Evolutionary conservation across 2,888 invertebrate species (phyloP), one percentile per base, ranked within the genome.

Genomic region (Agonopterix arenella): DNA sequence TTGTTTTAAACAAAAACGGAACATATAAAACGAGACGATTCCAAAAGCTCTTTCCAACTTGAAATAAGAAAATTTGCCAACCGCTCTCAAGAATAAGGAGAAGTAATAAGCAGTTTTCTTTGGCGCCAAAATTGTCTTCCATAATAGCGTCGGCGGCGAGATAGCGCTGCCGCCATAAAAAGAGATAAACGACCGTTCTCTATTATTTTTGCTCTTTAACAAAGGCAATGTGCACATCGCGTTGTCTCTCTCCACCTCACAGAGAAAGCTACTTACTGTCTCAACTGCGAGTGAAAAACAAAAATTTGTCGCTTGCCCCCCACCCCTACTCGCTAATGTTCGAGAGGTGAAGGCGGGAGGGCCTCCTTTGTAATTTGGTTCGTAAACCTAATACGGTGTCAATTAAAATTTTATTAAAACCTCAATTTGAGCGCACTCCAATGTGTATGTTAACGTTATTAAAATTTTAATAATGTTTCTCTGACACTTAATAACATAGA

Each of bases 91-190:
- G 85, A 88, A 85, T 84, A 81, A 83, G 83, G 80, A 83, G 82
- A 80, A 81, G 85, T 86, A 86, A 88, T 89, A 88, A 89, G 86
- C 88, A 86, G 85, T 88, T 85, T 86, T 88, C 86, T 86, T 89
- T 88, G 83, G 84, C 86, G 86, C 86, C 85, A 85, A 88, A 89
- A 89, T 88, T 86, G 89, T 88, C 85, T 79, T 73, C 84, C 84
- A 88, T 88, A 84, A 89, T 86, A 85, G 84, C 88, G 80, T 73
- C 78, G 82, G 73, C 74, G 77, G 76, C 71, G 72, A 86, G 88
- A 89, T 89, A 89, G 85, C 84, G 82, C 66, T 69, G 73, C 73
- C 79, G 84, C 82, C 85, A 84, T 89, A 89, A 89, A 89, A 84
- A 85, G 88, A 88, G 84, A 89, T 89, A 88, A 89, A 89, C 89